Evolutionary conservation across 2,888 invertebrate genomes (phyloP).

Genomic region (Melikaiella ostensackeni): DNA sequence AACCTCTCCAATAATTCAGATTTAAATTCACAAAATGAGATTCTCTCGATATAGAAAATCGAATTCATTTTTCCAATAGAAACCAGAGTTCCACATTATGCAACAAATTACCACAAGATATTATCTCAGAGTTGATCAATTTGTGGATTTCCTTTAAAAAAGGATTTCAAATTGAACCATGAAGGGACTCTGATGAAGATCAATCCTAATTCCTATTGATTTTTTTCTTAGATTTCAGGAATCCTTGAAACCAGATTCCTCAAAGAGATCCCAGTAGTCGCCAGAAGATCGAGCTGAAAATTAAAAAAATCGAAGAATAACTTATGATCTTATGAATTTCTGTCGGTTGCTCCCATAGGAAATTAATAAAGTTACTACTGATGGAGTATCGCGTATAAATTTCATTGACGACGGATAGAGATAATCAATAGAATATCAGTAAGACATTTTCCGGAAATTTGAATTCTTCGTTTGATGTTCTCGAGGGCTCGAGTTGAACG

Average conservation of each 20-base stretch:
- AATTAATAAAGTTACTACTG: background rate
- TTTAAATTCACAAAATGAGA: background rate
- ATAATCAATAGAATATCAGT: background rate
- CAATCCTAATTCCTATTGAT: background rate
- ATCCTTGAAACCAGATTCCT: constrained; percentile 49
- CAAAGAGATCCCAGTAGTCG: constrained; percentile 44
- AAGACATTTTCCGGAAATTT: background rate
- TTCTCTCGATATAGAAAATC: background rate
- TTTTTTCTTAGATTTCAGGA: constrained; percentile 46
- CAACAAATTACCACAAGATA: background rate
- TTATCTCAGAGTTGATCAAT: background rate
- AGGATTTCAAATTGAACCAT: background rate
- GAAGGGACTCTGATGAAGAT: background rate
- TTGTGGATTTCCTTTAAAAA: background rate
- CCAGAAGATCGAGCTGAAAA: constrained; percentile 54
- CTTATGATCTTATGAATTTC: background rate
- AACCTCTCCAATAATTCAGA: background rate
- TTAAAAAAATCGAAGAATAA: constrained; percentile 34
- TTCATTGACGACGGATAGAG: background rate
- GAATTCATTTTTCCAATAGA: too few species aligned
- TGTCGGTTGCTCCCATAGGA: background rate
- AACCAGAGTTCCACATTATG: background rate
- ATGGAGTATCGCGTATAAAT: background rate
- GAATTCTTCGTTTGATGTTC: constrained; percentile 2
- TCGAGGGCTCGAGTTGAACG: constrained; percentile 23